phyloP scores from a whole-genome alignment of 2,113 vertebrate genomes.

The Ptilonorhynchus violaceus region DNA sequence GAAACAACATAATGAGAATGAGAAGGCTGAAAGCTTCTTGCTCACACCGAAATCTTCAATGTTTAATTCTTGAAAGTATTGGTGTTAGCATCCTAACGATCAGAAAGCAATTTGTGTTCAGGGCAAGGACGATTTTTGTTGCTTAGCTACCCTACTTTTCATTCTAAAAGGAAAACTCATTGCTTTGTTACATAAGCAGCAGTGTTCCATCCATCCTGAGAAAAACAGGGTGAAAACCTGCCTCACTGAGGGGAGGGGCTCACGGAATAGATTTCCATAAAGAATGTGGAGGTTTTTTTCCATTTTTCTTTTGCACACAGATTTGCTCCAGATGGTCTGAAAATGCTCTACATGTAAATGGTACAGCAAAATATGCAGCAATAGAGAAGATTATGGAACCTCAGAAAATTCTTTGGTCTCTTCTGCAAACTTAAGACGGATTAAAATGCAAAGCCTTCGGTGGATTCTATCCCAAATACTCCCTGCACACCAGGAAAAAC shows the following conservation, averaged over 20 bases:
- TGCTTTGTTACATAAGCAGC: constrained; percentile 37
- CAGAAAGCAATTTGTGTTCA: not conserved
- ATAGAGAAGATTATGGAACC: not conserved
- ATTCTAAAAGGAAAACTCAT: not conserved
- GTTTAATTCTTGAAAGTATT: not conserved
- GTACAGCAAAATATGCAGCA: not conserved
- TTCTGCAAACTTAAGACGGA: not conserved
- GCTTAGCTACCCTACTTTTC: constrained; percentile 34
- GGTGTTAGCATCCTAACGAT: not conserved
- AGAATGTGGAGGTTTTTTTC: not conserved
- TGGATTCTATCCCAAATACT: not conserved
- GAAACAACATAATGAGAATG: not conserved
- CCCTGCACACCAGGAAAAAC: not conserved
- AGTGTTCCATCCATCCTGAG: not conserved
- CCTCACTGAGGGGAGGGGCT: not conserved
- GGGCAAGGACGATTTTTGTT: not conserved
- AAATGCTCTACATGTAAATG: not conserved
- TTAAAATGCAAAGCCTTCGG: not conserved
- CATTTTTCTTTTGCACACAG: not conserved
- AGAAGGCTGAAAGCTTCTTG: not conserved
- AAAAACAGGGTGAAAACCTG: not conserved
- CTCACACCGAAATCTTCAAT: not conserved
- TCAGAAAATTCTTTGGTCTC: not conserved
- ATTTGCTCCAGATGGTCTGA: constrained; percentile 29
- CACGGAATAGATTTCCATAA: not conserved